Conservation (phyloP, 2,888 invertebrate genomes). For the Cheilosia impressa region DNA sequence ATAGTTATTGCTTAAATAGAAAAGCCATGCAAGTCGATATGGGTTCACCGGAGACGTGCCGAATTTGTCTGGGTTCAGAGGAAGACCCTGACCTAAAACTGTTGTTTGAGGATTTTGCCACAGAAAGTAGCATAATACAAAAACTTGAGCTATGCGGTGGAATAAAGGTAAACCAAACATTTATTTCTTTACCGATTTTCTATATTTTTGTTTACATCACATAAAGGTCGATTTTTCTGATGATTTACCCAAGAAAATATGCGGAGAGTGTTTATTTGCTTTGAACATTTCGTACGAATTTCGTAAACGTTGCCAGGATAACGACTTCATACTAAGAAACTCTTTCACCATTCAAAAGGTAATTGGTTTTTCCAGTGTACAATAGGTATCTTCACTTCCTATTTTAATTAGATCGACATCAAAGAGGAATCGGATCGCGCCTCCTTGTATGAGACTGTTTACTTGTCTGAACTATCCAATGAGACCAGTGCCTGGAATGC, state of each 20-base stretch:
- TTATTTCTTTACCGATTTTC: background rate
- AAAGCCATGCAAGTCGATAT: conserved; percentile 16
- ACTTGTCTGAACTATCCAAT: conserved; percentile 45
- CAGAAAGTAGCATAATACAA: conserved; percentile 78
- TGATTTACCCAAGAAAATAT: conserved; percentile 81
- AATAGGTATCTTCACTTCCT: background rate
- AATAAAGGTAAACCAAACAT: conserved; percentile 77
- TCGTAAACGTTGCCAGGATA: conserved; percentile 80
- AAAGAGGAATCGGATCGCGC: conserved; percentile 54
- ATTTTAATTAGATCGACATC: conserved; percentile 35
- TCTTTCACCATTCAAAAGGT: conserved; percentile 23
- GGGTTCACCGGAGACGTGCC: conserved; percentile 77
- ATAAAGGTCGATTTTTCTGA: conserved; percentile 79
- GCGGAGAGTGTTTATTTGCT: conserved; percentile 78
- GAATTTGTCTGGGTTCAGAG: conserved; percentile 80
- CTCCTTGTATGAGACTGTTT: conserved; percentile 31
- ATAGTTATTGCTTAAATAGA: too few relatives aligned
- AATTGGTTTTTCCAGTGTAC: background rate
- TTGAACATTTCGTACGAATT: conserved; percentile 80
- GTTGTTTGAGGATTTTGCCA: conserved; percentile 75
- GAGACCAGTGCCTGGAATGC: conserved; percentile 36
- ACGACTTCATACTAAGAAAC: conserved; percentile 76
- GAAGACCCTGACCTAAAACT: conserved; percentile 77
- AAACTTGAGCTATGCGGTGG: conserved; percentile 81
- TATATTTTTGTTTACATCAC: background rate